Conservation (phyloP, 2,113 vertebrate species). For the Arenaria interpres region DNA sequence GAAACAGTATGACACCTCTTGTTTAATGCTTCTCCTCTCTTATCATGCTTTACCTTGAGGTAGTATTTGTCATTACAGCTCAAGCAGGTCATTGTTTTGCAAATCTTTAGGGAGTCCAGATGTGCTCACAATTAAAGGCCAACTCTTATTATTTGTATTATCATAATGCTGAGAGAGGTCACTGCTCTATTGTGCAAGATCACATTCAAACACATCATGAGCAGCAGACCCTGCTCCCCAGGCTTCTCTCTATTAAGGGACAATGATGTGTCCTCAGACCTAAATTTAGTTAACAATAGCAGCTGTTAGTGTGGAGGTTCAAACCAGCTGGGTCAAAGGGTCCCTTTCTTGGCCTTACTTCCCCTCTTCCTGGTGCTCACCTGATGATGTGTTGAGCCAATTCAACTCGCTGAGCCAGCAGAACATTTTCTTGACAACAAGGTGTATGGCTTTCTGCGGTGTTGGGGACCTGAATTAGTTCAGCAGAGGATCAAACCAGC, state of each 20-base stretch:
- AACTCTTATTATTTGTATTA: background rate
- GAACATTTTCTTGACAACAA: background rate
- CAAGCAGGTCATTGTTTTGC: background rate
- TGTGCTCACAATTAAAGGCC: background rate
- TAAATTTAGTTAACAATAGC: conserved; percentile 58
- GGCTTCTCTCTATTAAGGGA: background rate
- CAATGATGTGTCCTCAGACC: background rate
- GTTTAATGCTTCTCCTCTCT: background rate
- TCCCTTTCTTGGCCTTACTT: background rate
- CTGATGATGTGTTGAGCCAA: background rate
- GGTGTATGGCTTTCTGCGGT: background rate
- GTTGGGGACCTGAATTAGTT: background rate
- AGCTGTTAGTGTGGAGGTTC: background rate
- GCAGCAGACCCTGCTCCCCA: background rate
- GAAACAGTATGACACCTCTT: background rate
- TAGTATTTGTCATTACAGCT: background rate
- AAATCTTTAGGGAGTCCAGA: conserved; percentile 39
- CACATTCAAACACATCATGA: background rate
- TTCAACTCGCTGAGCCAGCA: background rate
- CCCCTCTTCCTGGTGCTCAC: background rate
- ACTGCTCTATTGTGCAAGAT: background rate
- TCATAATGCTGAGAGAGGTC: background rate
- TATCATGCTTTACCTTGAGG: background rate
- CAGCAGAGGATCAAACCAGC: background rate
- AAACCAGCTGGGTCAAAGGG: background rate